A percentile compares a stretch with the other conserved stretches of the same genome.
These are phyloP conservation scores for Hermetia illucens DNA, from an alignment of 1,140 invertebrate genomes.

Conservation along the genomic window DNA sequence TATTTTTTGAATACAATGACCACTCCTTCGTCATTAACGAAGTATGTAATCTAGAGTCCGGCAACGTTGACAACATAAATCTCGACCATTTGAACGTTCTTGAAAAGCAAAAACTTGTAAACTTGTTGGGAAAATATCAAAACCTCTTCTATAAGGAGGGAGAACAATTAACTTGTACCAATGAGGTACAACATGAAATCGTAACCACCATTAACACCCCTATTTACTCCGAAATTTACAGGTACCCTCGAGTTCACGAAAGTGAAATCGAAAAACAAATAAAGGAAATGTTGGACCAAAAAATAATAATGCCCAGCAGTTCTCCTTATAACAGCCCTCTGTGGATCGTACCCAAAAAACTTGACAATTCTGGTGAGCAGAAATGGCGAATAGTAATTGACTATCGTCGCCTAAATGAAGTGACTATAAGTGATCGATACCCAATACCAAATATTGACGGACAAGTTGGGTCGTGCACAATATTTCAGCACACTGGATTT, in stretches of 20 bases:
- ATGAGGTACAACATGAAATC: constrained; percentile 6
- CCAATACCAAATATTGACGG: constrained; percentile 37
- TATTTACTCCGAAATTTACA: constrained; percentile 5
- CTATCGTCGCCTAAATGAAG: constrained; percentile 24
- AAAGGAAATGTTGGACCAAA: constrained; percentile 7
- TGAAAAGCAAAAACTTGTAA: constrained; percentile 1
- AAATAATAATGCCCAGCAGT: constrained; percentile 5
- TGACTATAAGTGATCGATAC: constrained; percentile 24
- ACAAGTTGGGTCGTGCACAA: too few species aligned
- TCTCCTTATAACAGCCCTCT: constrained; percentile 10
- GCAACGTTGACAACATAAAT: too few species aligned
- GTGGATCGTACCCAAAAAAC: constrained; percentile 8
- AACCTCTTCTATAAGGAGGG: constrained; percentile 1
- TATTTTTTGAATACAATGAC: too few species aligned
- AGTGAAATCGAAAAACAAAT: constrained; percentile 7
- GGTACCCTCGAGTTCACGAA: constrained; percentile 7
- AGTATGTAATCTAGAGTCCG: too few species aligned
- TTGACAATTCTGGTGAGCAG: constrained; percentile 14
- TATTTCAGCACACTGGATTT: too few species aligned
- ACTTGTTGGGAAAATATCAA: constrained; percentile 1
- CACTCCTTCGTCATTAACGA: too few species aligned
- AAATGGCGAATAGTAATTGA: constrained; percentile 26
- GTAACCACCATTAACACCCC: constrained; percentile 2
- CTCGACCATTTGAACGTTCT: constrained; percentile 4
- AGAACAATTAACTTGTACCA: constrained; percentile 3